phyloP scores from a whole-genome alignment of 2,888 invertebrate genomes.

The Acronicta alni region DNA sequence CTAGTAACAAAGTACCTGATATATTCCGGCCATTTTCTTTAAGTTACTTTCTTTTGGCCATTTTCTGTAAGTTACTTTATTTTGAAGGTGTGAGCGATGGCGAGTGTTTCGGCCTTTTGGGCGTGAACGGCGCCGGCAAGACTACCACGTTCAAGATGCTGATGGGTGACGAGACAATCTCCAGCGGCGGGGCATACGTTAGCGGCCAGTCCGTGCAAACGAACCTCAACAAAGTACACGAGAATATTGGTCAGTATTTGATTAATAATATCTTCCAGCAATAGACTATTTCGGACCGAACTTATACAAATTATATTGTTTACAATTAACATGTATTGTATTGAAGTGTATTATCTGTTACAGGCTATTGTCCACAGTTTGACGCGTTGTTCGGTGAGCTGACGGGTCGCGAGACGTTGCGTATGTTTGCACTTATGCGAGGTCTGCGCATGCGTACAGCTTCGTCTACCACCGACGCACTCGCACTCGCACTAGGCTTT shows the following conservation, averaged over 20 bases:
- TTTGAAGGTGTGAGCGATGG: slow-evolving; percentile 90
- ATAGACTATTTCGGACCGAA: no score
- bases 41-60: no score
- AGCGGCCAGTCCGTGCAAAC: slow-evolving; percentile 86
- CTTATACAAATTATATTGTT: no score
- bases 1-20: no score
- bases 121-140: slow-evolving; percentile 96
- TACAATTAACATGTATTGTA: not conserved
- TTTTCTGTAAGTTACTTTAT: not conserved
- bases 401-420: slow-evolving; percentile 92
- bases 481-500: slow-evolving; percentile 90
- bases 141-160: slow-evolving; percentile 97
- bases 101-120: slow-evolving; percentile 95
- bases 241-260: slow-evolving; percentile 86
- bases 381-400: slow-evolving; percentile 92
- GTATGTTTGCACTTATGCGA: slow-evolving; percentile 91
- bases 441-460: slow-evolving; percentile 85
- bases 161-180: slow-evolving; percentile 94
- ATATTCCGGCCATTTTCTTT: no score
- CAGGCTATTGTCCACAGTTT: slow-evolving; percentile 94
- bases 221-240: slow-evolving; percentile 89
- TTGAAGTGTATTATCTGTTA: no score
- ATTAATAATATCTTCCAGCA: no score
- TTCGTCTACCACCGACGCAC: slow-evolving; percentile 69
- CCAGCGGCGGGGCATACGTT: slow-evolving; percentile 92